A percentile compares a stretch with the other conserved stretches of the same genome.
phyloP scores from a whole-genome alignment of 2,797 vertebrate genomes.

The Mastacembelus armatus region DNA sequence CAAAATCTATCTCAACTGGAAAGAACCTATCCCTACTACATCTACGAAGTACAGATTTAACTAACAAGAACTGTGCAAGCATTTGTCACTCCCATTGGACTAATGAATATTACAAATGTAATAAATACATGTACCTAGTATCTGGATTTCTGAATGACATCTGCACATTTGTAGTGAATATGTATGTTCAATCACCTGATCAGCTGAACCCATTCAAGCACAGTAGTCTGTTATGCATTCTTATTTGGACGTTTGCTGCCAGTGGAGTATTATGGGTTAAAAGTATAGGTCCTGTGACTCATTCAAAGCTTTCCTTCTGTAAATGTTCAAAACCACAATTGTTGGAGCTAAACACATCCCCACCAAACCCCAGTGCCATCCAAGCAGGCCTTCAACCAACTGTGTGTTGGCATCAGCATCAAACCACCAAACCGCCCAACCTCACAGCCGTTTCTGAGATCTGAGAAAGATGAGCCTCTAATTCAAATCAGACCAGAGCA shows the following conservation, averaged over 20 bases:
- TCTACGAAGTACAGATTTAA: constrained; percentile 3
- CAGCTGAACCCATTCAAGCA: constrained; percentile 1
- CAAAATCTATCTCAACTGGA: constrained; percentile 7
- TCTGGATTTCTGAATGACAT: neutral
- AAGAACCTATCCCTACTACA: neutral
- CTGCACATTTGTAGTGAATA: constrained; percentile 1
- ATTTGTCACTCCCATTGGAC: neutral
- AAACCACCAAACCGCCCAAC: constrained; percentile 74
- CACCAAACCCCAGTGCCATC: constrained; percentile 65
- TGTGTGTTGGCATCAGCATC: constrained; percentile 70
- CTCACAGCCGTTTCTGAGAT: constrained; percentile 75
- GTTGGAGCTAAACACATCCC: constrained; percentile 69
- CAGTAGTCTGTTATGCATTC: constrained; percentile 12
- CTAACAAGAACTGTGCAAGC: neutral
- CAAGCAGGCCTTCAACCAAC: constrained; percentile 74
- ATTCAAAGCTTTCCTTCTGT: constrained; percentile 52
- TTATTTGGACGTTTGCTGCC: constrained; percentile 16
- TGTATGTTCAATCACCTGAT: constrained; percentile 10
- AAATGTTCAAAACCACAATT: constrained; percentile 69
- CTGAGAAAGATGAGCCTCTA: constrained; percentile 78
- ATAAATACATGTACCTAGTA: neutral
- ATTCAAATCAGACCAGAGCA: constrained; percentile 80
- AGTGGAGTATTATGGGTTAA: constrained; percentile 56
- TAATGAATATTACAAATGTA: neutral
- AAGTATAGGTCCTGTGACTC: constrained; percentile 42